Percentiles rank a stretch among this genome's conserved stretches.
Evolutionary conservation across 2,797 vertebrate species (phyloP).

Genomic region (Sphenopsis melanotis): DNA sequence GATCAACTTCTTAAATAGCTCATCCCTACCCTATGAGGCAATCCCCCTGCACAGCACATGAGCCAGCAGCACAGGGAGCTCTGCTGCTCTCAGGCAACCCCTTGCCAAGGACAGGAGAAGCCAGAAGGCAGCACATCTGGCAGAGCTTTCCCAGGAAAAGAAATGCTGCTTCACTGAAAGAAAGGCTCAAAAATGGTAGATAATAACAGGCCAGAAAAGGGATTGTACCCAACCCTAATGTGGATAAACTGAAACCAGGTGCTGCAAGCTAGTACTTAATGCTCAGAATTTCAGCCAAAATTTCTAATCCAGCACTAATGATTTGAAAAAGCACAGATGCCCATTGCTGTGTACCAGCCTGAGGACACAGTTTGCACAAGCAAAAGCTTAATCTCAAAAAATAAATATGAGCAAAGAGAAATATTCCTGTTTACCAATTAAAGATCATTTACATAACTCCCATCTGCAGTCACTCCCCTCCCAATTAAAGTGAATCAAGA

Average conservation of each 20-base stretch:
- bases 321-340: slow-evolving; percentile 35
- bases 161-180: not conserved
- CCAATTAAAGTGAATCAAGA: not conserved
- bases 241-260: not conserved
- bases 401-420: slow-evolving; percentile 25
- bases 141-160: not conserved
- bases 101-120: not conserved
- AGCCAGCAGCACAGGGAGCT: not conserved
- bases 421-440: slow-evolving; percentile 21
- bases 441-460: slow-evolving; percentile 18
- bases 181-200: not conserved
- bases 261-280: not conserved
- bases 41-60: not conserved
- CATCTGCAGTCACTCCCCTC: not conserved
- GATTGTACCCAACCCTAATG: not conserved
- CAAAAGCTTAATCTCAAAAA: not conserved
- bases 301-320: slow-evolving; percentile 7
- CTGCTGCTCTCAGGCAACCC: not conserved
- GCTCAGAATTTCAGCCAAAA: not conserved
- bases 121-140: not conserved
- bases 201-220: not conserved
- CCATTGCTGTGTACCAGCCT: not conserved
- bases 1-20: not conserved
- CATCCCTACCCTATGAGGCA: not conserved
- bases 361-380: not conserved